Evolutionary conservation across 2,888 invertebrate genomes (phyloP).

Genomic region (Spialia ferax): DNA sequence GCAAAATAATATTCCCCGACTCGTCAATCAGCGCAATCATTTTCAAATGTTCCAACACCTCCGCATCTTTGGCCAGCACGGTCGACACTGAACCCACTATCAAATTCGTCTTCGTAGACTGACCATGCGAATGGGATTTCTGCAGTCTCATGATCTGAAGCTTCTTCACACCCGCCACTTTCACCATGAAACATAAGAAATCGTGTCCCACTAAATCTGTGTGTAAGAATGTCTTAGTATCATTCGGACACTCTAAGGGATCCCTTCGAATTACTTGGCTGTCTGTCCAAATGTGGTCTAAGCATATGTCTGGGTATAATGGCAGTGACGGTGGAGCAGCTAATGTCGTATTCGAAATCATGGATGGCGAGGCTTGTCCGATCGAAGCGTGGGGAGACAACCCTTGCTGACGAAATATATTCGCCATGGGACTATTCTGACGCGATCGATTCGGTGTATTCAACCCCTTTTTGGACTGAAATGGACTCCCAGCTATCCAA

Average conservation of each 20-base stretch:
- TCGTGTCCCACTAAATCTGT: constrained; percentile 95
- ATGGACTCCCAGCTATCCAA: constrained; percentile 76
- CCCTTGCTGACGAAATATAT: constrained; percentile 77
- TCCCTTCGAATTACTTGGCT: constrained; percentile 74
- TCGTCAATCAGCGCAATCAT: constrained; percentile 95
- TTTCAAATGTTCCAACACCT: constrained; percentile 91
- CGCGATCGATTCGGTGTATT: constrained; percentile 70
- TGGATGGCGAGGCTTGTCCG: constrained; percentile 78
- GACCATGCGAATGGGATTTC: constrained; percentile 84
- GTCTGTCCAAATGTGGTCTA: constrained; percentile 97
- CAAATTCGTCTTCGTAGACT: constrained; percentile 85
- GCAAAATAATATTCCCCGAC: constrained; percentile 92
- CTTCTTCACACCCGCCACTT: constrained; percentile 74
- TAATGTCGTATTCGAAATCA: constrained; percentile 77
- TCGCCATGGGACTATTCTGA: constrained; percentile 79
- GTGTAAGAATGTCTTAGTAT: constrained; percentile 91
- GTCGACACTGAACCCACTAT: constrained; percentile 91
- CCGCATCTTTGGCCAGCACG: constrained; percentile 94
- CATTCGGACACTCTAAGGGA: constrained; percentile 65
- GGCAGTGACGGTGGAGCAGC: constrained; percentile 88
- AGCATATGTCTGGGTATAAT: constrained; percentile 93
- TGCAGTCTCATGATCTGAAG: constrained; percentile 90
- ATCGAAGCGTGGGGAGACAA: constrained; percentile 79
- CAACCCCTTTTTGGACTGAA: constrained; percentile 66
- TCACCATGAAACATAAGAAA: constrained; percentile 92